Conservation (phyloP, 92 coral and sea anemone species). For the Bergia puertoricense region DNA sequence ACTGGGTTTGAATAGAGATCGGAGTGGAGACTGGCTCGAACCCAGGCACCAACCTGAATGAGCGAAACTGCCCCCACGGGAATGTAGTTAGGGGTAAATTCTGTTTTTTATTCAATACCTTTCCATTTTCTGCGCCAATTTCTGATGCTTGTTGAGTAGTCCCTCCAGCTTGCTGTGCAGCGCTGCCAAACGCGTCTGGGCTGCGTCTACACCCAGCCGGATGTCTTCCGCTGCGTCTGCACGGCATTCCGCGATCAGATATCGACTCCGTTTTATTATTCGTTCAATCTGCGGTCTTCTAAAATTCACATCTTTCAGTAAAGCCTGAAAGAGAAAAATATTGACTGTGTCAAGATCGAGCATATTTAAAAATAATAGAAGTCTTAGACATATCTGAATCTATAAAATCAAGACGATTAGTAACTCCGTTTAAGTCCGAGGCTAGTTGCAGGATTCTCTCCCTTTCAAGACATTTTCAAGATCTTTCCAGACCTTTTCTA, state of each 20-base stretch:
- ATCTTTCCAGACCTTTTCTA: no score
- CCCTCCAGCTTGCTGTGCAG: conserved; percentile 66
- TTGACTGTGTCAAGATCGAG: not conserved
- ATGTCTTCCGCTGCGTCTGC: conserved; percentile 65
- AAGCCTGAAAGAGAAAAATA: conserved; percentile 52
- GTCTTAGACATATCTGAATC: not conserved
- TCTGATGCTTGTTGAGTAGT: conserved; percentile 67
- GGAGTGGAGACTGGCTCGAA: no score
- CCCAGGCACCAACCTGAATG: no score
- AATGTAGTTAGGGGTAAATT: no score
- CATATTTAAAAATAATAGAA: not conserved
- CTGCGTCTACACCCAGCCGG: conserved; percentile 74
- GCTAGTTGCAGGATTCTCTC: no score
- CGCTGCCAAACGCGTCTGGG: conserved; percentile 77
- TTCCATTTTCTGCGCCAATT: conserved; percentile 67
- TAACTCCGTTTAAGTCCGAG: no score
- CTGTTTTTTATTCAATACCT: not conserved
- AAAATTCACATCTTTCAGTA: conserved; percentile 71
- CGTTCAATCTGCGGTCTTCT: conserved; percentile 91
- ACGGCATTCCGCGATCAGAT: conserved; percentile 70
- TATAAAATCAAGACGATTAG: not conserved
- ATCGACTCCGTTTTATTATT: conserved; percentile 81
- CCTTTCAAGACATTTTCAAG: no score
- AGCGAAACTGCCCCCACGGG: no score
- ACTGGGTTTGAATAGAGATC: no score